These are phyloP conservation scores for Macrotrachela quadricornifera DNA, from an alignment of 1,140 invertebrate species.

Conservation along the genomic window DNA sequence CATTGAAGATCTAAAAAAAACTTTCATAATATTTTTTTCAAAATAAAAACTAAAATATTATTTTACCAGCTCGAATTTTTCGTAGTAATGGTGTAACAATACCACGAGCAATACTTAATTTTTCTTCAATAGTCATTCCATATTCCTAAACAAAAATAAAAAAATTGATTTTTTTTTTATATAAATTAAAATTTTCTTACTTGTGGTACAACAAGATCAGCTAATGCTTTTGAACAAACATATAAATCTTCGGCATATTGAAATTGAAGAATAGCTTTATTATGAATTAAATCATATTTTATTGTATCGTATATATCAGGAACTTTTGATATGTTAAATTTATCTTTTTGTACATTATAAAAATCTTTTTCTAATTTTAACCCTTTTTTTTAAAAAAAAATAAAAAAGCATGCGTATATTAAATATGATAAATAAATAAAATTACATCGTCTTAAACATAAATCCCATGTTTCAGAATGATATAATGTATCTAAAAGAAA, in stretches of 20 bases:
- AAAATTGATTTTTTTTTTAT: too few species aligned
- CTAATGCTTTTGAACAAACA: conserved; percentile 75
- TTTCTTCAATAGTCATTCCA: conserved; percentile 79
- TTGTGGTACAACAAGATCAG: conserved; percentile 93
- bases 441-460: conserved; percentile 66
- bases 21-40: too few species aligned
- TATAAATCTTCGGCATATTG: conserved; percentile 81
- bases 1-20: background rate
- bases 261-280: conserved; percentile 78
- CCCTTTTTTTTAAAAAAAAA: conserved; percentile 35
- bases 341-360: conserved; percentile 50
- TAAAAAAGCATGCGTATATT: too few species aligned
- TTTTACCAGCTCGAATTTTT: conserved; percentile 55
- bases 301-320: conserved; percentile 99
- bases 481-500: conserved; percentile 43
- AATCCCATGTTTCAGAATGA: conserved; percentile 93
- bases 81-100: conserved; percentile 85
- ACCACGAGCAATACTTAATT: conserved; percentile 82
- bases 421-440: too few species aligned
- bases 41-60: too few species aligned
- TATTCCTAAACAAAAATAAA: conserved; percentile 45
- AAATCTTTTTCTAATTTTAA: conserved; percentile 97
- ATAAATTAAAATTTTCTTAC: too few species aligned
- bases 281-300: conserved; percentile 91
- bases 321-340: conserved; percentile 94